These are phyloP conservation scores for Agonopterix arenella DNA, from an alignment of 2,888 invertebrate species.

Conservation along the genomic window DNA sequence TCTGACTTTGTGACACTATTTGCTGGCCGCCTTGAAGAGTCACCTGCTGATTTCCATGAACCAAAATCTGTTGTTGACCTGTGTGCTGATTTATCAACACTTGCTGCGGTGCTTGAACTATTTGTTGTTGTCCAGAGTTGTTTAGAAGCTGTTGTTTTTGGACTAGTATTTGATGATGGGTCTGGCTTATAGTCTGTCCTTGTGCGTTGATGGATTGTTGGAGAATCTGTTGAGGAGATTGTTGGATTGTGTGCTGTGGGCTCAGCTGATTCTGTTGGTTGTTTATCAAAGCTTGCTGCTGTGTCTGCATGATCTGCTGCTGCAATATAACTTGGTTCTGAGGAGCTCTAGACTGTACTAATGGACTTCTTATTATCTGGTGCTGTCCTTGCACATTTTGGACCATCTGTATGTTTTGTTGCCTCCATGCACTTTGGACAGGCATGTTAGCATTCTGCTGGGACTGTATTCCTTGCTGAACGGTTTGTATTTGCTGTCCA, in stretches of 20 bases:
- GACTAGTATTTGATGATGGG: constrained; percentile 67
- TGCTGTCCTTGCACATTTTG: constrained; percentile 73
- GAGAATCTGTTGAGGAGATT: constrained; percentile 76
- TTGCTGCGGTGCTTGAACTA: constrained; percentile 71
- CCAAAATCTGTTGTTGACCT: constrained; percentile 68
- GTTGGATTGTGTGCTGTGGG: constrained; percentile 73
- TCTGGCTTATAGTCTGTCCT: constrained; percentile 67
- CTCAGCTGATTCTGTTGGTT: constrained; percentile 67
- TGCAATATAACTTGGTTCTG: constrained; percentile 74
- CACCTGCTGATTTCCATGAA: constrained; percentile 70
- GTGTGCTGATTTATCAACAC: constrained; percentile 69
- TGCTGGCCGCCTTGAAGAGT: constrained; percentile 67
- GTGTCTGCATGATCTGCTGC: constrained; percentile 77
- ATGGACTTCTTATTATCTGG: constrained; percentile 65
- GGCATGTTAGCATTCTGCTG: constrained; percentile 53
- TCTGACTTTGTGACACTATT: constrained; percentile 64
- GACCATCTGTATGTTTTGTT: constrained; percentile 71
- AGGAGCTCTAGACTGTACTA: constrained; percentile 63
- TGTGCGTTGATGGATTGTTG: constrained; percentile 77
- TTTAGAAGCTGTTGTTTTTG: constrained; percentile 78
- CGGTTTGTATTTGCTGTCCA: constrained; percentile 70
- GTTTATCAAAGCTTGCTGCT: constrained; percentile 62
- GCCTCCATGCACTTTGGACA: constrained; percentile 63
- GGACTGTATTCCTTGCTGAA: constrained; percentile 62
- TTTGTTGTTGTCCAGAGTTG: constrained; percentile 69